These are phyloP conservation scores for Pseudorhiza aurosa DNA, from an alignment of 30 jellyfish, hydroid and myxozoan species.

Conservation along the genomic window DNA sequence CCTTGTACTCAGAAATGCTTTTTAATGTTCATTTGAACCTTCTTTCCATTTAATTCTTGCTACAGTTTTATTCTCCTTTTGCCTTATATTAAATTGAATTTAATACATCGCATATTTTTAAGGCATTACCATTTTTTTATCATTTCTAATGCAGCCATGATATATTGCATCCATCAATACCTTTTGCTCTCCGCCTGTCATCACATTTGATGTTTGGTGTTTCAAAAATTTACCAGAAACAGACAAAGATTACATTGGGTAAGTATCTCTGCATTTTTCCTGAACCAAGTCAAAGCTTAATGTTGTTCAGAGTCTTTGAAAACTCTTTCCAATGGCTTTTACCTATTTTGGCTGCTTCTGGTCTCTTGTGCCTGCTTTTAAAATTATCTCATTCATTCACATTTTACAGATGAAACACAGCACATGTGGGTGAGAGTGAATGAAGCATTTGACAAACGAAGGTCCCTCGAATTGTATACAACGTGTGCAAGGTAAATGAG, in stretches of 20 bases:
- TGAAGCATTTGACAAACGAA: conserved; percentile 39
- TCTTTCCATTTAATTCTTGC: not conserved
- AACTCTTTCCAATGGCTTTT: too few species aligned
- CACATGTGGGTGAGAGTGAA: conserved; percentile 42
- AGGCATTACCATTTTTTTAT: too few species aligned
- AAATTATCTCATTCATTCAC: too few species aligned
- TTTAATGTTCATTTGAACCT: not conserved
- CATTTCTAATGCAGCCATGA: conserved; percentile 32
- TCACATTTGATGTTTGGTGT: conserved; percentile 70
- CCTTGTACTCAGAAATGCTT: too few species aligned
- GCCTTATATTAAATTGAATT: too few species aligned
- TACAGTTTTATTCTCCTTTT: too few species aligned
- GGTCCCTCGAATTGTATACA: conserved; percentile 4
- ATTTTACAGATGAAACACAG: conserved; percentile 31
- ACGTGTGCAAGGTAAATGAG: conserved; percentile 11
- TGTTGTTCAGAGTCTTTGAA: too few species aligned
- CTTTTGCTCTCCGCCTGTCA: conserved; percentile 60
- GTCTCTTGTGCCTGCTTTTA: too few species aligned
- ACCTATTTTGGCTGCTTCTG: too few species aligned
- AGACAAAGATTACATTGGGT: conserved; percentile 44
- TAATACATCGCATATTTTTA: too few species aligned
- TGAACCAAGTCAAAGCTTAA: too few species aligned
- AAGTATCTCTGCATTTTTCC: too few species aligned
- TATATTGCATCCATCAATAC: conserved; percentile 48
- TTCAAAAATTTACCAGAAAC: conserved; percentile 41